Evolutionary conservation across 2,888 invertebrate genomes (phyloP).

Genomic region (Andrena flavipes): DNA sequence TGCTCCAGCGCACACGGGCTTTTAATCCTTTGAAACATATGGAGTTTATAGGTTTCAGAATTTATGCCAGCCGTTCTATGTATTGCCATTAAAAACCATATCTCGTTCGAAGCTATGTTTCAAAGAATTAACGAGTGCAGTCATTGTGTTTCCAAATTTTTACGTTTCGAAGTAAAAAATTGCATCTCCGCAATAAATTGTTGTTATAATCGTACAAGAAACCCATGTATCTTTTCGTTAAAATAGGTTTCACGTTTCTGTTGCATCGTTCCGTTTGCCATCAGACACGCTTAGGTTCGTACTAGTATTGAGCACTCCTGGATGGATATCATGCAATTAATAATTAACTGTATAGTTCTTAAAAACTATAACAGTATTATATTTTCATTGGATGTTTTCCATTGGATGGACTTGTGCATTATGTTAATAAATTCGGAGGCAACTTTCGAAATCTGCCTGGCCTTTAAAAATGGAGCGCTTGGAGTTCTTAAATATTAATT

Average conservation of each 20-base stretch:
- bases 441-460: constrained; percentile 44
- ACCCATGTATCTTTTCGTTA: constrained; percentile 28
- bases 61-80: neutral
- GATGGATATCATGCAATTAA: constrained; percentile 62
- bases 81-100: constrained; percentile 11
- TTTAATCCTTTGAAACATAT: constrained; percentile 38
- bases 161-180: neutral
- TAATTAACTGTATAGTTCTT: constrained; percentile 47
- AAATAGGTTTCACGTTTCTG: constrained; percentile 38
- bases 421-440: constrained; percentile 49
- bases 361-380: constrained; percentile 41
- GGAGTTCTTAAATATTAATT: constrained; percentile 39
- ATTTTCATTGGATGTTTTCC: constrained; percentile 41
- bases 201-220: neutral
- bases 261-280: constrained; percentile 53
- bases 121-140: constrained; percentile 26
- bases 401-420: constrained; percentile 65
- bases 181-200: neutral
- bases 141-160: neutral
- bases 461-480: constrained; percentile 49
- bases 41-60: constrained; percentile 11
- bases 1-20: constrained; percentile 5
- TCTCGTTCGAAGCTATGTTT: constrained; percentile 1
- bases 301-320: constrained; percentile 65
- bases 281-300: constrained; percentile 52